Conservation (phyloP, 2,888 invertebrate genomes). For the Thymelicus acteon region DNA sequence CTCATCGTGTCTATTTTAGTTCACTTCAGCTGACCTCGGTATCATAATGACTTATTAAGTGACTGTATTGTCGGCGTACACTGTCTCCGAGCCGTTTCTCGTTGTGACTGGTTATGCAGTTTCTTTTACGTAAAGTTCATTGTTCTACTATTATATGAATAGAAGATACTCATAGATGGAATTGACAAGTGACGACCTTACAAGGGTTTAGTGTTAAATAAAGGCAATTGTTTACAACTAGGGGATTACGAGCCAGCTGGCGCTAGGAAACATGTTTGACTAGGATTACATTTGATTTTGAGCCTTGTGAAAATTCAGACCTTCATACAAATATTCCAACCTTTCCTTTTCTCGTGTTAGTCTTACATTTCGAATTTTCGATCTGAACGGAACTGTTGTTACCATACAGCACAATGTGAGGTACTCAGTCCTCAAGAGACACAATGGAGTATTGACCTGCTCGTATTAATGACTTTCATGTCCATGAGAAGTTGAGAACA, state of each 20-base stretch:
- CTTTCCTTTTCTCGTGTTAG: too few relatives aligned
- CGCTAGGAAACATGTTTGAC: slow-evolving; percentile 7
- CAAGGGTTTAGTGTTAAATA: slow-evolving; percentile 60
- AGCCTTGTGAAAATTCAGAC: slow-evolving; percentile 1
- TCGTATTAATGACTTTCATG: too few relatives aligned
- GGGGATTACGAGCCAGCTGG: slow-evolving; percentile 44
- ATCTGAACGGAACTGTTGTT: too few relatives aligned
- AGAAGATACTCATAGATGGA: slow-evolving; percentile 48
- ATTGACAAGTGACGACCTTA: slow-evolving; percentile 67
- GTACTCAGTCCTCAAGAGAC: too few relatives aligned
- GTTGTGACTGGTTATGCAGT: slow-evolving; percentile 41
- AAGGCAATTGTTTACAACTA: slow-evolving; percentile 64
- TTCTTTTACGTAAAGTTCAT: slow-evolving; percentile 55
- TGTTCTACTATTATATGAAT: slow-evolving; percentile 52
- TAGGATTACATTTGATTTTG: background rate
- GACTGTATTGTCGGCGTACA: slow-evolving; percentile 9
- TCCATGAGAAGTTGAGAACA: too few relatives aligned
- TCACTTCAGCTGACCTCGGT: slow-evolving; percentile 17
- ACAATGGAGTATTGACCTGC: too few relatives aligned
- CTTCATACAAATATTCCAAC: background rate
- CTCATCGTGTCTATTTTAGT: slow-evolving; percentile 13
- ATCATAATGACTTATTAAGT: slow-evolving; percentile 29
- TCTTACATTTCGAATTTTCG: too few relatives aligned
- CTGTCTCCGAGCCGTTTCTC: slow-evolving; percentile 30
- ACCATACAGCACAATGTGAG: too few relatives aligned